These are phyloP conservation scores for Conger conger DNA, from an alignment of 2,113 vertebrate genomes.

Conservation along the genomic window DNA sequence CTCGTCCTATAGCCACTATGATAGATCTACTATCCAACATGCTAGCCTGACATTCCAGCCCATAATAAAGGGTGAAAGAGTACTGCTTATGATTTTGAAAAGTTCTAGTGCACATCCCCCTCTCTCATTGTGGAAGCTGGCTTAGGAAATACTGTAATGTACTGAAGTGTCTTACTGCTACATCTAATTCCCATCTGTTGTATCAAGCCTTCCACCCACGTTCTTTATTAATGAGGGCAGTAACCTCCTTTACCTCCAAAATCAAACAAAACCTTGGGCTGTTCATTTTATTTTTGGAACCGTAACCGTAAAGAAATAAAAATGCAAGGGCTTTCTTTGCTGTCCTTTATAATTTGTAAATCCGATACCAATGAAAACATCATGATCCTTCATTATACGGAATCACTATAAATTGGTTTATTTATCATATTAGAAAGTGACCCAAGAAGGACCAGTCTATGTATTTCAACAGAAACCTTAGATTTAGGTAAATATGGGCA, in stretches of 20 bases:
- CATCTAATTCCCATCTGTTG: constrained; percentile 1
- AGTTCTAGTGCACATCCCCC: neutral
- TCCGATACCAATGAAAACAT: neutral
- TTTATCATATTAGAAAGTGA: neutral
- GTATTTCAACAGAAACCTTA: neutral
- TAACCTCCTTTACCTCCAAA: neutral
- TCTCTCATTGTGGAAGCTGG: neutral
- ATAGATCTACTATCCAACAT: neutral
- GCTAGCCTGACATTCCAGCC: neutral
- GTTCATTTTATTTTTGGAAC: neutral
- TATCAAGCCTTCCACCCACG: neutral
- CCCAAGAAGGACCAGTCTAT: neutral
- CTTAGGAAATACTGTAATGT: neutral
- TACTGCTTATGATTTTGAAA: neutral
- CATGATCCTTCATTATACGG: neutral
- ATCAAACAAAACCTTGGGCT: neutral
- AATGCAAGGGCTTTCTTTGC: neutral
- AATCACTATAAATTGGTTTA: neutral
- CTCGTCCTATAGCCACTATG: neutral
- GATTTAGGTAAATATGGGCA: neutral
- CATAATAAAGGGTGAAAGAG: neutral
- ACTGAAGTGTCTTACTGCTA: neutral
- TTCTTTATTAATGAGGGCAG: neutral
- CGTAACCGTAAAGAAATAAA: neutral
- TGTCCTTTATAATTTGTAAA: neutral